Conservation (phyloP, 2,797 vertebrate genomes). For the Coranthus polyacanthus region DNA sequence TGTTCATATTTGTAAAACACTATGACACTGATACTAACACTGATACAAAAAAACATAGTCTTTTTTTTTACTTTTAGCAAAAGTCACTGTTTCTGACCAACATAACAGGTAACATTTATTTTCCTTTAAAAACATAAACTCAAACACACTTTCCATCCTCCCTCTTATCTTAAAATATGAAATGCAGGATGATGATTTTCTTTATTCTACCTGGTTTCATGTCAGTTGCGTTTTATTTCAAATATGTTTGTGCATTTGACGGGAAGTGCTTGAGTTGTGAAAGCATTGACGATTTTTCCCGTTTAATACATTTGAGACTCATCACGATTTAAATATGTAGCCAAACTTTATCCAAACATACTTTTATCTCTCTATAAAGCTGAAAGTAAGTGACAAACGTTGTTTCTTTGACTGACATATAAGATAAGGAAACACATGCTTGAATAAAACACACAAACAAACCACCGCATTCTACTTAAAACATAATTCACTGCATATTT, state of each 20-base stretch:
- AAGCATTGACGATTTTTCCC: neutral
- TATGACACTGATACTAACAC: too few species aligned
- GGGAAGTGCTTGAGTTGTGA: conserved; percentile 17
- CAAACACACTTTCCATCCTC: too few species aligned
- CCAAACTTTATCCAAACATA: conserved; percentile 28
- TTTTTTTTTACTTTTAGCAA: too few species aligned
- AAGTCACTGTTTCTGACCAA: too few species aligned
- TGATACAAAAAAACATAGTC: too few species aligned
- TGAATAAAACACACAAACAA: conserved; percentile 67
- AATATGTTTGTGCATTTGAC: conserved; percentile 29
- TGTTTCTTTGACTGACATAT: conserved; percentile 45
- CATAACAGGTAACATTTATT: too few species aligned
- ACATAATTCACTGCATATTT: conserved; percentile 69
- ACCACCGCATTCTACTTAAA: conserved; percentile 54
- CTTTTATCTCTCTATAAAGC: conserved; percentile 48
- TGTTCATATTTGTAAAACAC: too few species aligned
- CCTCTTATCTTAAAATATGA: too few species aligned
- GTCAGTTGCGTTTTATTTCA: conserved; percentile 24
- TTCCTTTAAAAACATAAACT: neutral
- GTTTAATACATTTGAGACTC: neutral
- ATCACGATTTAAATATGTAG: conserved; percentile 21
- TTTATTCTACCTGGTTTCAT: conserved; percentile 27
- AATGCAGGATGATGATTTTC: conserved; percentile 1
- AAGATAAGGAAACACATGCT: conserved; percentile 60
- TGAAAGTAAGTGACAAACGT: conserved; percentile 21